Evolutionary conservation across 2,888 invertebrate species (phyloP), one percentile per base, ranked within the genome.

Genomic region (Cosmia trapezina): DNA sequence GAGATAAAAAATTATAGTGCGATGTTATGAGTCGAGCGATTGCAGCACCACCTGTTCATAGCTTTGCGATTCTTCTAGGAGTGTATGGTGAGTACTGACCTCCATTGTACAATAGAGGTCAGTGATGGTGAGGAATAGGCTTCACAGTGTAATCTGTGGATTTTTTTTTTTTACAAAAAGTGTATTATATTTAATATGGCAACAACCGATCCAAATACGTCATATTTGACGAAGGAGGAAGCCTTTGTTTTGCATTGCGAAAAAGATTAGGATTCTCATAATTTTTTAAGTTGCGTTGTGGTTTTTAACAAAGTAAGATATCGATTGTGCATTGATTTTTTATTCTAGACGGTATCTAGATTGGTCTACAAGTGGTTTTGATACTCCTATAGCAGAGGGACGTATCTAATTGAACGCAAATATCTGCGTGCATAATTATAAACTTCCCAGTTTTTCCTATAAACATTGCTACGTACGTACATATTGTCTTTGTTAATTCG

Each of bases 171-270:
- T 47, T 3, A 8, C 12, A 51, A 41, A 68, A 19, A 4, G 6
- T 66, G 8, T 49, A n/a, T 19, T 19, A 28, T 12, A 19, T 63
- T 53, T 63, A n/a, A 17, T 47, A 75, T 83, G 83, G 83, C 70
- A 70, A 70, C 79, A 83, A 74, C 54, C 28, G 60, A 43, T 43
- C 19, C 33, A 62, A 78, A 76, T 76, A 76, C 76, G 76, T 76
- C 76, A 76, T 76, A 84, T 78, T 85, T 84, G 80, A 76, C 74
- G 83, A 84, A 76, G 63, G 33, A 85, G 78, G 84, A 86, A 84
- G 83, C 76, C 86, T 85, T 83, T 86, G 86, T 86, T 84, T 85
- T 86, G 84, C 73, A 84, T 83, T 78, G 68, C 66, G 60, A 76
- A 76, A 78, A 76, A 73, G 68, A 75, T 51, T 51, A 68, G 37